A percentile compares a stretch with the other conserved stretches of the same genome.
Conservation (phyloP, 1,140 invertebrate genomes). For the Drosophila melanica region DNA sequence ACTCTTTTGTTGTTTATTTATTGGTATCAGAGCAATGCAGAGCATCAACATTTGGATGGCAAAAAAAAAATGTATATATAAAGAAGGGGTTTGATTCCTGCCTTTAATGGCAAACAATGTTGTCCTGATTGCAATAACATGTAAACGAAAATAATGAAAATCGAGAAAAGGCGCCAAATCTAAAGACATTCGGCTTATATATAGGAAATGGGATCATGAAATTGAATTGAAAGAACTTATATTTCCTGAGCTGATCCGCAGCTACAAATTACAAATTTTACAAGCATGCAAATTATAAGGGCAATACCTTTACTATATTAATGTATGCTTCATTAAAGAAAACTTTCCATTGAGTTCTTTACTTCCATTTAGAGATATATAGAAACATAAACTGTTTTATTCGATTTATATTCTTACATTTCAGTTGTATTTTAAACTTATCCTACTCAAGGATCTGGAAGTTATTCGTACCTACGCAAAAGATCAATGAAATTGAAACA, state of each 20-base stretch:
- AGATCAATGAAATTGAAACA: slow-evolving; percentile 4
- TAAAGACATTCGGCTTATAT: slow-evolving; percentile 5
- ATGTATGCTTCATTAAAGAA: no score
- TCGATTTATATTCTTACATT: not conserved
- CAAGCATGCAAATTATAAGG: no score
- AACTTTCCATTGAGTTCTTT: no score
- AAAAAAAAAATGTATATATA: slow-evolving; percentile 28
- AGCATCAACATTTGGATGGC: slow-evolving; percentile 45
- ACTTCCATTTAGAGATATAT: no score
- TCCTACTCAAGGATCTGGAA: not conserved
- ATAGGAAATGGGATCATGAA: slow-evolving; percentile 2
- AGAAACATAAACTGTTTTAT: no score
- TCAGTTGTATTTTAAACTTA: not conserved
- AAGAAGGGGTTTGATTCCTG: slow-evolving; percentile 68
- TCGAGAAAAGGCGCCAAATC: slow-evolving; percentile 61
- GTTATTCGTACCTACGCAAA: not conserved
- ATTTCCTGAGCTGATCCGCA: slow-evolving; percentile 2
- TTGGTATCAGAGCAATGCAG: slow-evolving; percentile 57
- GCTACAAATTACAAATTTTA: slow-evolving; percentile 21
- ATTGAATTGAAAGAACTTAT: slow-evolving; percentile 21
- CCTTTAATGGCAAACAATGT: slow-evolving; percentile 65
- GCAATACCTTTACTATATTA: no score
- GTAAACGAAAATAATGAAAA: slow-evolving; percentile 55
- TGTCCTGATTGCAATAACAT: slow-evolving; percentile 77
- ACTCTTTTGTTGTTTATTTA: slow-evolving; percentile 82